A percentile compares a stretch with the other conserved stretches of the same genome.
phyloP scores from a whole-genome alignment of 2,797 vertebrate genomes.

The Scomberomorus guttatus region DNA sequence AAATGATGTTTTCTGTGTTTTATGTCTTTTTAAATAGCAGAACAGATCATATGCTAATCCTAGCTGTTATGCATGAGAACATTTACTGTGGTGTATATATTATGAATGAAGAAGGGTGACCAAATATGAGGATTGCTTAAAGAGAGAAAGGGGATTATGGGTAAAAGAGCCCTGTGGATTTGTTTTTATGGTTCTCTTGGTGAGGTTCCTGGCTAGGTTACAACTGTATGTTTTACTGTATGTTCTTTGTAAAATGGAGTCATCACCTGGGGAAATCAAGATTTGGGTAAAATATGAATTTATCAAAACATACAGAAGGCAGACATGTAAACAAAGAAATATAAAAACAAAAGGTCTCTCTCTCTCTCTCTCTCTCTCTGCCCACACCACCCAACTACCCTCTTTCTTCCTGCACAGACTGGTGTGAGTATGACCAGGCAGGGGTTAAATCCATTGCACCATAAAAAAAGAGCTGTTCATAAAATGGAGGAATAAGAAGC shows the following conservation, averaged over 20 bases:
- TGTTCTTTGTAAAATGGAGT: slow-evolving; percentile 40
- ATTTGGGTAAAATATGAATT: slow-evolving; percentile 63
- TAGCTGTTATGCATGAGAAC: slow-evolving; percentile 40
- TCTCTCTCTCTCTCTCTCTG: slow-evolving; percentile 39
- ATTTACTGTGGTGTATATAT: slow-evolving; percentile 59
- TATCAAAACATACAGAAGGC: slow-evolving; percentile 50
- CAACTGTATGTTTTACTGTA: slow-evolving; percentile 31
- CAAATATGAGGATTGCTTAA: slow-evolving; percentile 71
- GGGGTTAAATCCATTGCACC: slow-evolving; percentile 89
- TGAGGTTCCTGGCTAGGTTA: slow-evolving; percentile 47
- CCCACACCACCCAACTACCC: slow-evolving; percentile 56
- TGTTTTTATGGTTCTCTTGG: slow-evolving; percentile 49
- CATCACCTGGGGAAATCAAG: slow-evolving; percentile 63
- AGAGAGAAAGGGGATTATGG: slow-evolving; percentile 55
- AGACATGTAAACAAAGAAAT: slow-evolving; percentile 57
- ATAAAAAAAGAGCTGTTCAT: slow-evolving; percentile 90
- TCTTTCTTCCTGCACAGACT: slow-evolving; percentile 44
- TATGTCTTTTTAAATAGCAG: slow-evolving; percentile 19
- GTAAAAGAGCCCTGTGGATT: slow-evolving; percentile 61
- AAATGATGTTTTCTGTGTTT: slow-evolving; percentile 7
- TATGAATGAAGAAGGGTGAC: slow-evolving; percentile 65
- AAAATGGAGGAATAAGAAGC: slow-evolving; percentile 90
- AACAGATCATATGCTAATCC: slow-evolving; percentile 45
- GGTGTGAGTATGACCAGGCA: slow-evolving; percentile 79
- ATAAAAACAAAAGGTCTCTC: slow-evolving; percentile 49